Percentiles rank a stretch among this genome's conserved stretches.
Conservation (phyloP, 2,797 vertebrate genomes). For the Manis pentadactyla region DNA sequence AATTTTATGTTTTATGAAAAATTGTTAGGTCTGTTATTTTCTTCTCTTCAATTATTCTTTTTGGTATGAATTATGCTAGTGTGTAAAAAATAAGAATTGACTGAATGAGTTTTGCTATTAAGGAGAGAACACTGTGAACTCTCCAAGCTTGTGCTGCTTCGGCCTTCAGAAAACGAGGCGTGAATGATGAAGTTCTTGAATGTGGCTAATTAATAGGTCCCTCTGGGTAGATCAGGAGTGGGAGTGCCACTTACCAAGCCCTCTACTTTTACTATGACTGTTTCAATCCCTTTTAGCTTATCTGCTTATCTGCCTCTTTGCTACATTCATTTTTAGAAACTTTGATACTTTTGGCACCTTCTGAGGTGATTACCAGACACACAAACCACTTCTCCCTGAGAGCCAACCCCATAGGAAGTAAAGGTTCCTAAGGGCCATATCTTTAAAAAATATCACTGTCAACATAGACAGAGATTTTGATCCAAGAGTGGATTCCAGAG, state of each 20-base stretch:
- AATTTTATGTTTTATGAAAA: background rate
- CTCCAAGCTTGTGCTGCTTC: background rate
- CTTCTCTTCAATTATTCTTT: background rate
- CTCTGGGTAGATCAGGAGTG: background rate
- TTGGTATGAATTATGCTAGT: background rate
- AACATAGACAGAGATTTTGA: background rate
- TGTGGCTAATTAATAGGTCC: background rate
- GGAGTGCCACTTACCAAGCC: background rate
- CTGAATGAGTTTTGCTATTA: background rate
- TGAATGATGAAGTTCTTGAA: background rate
- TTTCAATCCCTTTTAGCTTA: background rate
- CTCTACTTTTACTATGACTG: background rate
- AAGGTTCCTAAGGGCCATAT: background rate
- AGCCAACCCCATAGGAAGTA: background rate
- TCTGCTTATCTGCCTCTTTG: background rate
- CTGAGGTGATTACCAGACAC: background rate
- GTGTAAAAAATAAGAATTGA: background rate
- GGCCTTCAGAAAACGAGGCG: background rate
- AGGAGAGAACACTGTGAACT: background rate
- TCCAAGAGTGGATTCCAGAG: background rate
- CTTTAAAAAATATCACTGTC: background rate
- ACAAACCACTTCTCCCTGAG: background rate
- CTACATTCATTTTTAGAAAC: background rate
- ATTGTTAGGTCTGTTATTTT: background rate
- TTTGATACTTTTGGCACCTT: background rate